These are phyloP conservation scores for Isichthys henryi DNA, from an alignment of 2,113 vertebrate genomes.

Conservation along the genomic window DNA sequence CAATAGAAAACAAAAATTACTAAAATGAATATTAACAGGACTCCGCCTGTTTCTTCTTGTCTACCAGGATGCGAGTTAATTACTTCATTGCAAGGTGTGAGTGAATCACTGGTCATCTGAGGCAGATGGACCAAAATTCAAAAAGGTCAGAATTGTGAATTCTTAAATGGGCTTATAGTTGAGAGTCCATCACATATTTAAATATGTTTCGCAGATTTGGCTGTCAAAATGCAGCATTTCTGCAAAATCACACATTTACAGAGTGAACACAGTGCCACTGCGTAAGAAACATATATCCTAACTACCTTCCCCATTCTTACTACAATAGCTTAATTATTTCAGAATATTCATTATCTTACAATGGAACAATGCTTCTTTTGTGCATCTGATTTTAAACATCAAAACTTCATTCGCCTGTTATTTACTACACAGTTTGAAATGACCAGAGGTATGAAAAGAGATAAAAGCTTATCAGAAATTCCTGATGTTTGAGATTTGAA, in stretches of 20 bases:
- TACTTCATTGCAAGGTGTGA: neutral
- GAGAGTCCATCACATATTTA: neutral
- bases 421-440: constrained; percentile 74
- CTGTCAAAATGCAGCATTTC: constrained; percentile 54
- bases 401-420: constrained; percentile 33
- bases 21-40: neutral
- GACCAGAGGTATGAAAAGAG: constrained; percentile 52
- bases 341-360: neutral
- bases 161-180: neutral
- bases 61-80: neutral
- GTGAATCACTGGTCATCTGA: neutral
- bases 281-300: neutral
- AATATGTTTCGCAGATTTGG: neutral
- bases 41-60: neutral
- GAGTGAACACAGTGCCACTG: constrained; percentile 21
- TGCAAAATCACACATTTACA: constrained; percentile 60
- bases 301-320: neutral
- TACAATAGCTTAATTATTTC: neutral
- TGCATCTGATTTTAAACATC: constrained; percentile 71
- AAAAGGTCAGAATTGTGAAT: neutral
- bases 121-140: neutral
- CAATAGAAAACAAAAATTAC: neutral
- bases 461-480: constrained; percentile 14
- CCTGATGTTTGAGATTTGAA: neutral
- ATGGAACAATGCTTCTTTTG: constrained; percentile 58